These are phyloP conservation scores for Boloria euphrosyne DNA, from an alignment of 2,888 invertebrate species.

Conservation along the genomic window DNA sequence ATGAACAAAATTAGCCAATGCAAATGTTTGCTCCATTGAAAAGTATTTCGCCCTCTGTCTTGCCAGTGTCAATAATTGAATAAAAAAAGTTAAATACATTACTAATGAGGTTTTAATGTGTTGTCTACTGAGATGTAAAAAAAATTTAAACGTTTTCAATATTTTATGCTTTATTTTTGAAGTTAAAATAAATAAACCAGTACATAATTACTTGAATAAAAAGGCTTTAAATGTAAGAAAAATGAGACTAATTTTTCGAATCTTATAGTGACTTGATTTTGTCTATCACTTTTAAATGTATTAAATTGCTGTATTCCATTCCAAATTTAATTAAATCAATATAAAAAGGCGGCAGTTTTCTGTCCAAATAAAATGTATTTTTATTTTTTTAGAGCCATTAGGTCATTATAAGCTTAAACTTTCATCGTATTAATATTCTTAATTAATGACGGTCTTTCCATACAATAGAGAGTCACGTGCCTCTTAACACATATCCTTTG, in stretches of 20 bases:
- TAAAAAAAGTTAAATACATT: slow-evolving; percentile 37
- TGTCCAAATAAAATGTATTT: too few relatives aligned
- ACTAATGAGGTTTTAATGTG: slow-evolving; percentile 47
- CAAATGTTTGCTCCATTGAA: slow-evolving; percentile 31
- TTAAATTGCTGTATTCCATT: too few relatives aligned
- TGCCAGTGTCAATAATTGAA: slow-evolving; percentile 27
- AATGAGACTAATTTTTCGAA: background rate
- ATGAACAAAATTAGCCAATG: slow-evolving; percentile 19
- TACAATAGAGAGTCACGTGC: slow-evolving; percentile 64
- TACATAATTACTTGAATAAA: background rate
- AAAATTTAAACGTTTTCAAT: slow-evolving; percentile 16
- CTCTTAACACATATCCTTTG: slow-evolving; percentile 53
- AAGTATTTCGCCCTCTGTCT: slow-evolving; percentile 28
- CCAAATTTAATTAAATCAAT: too few relatives aligned
- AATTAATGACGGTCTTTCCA: slow-evolving; percentile 58
- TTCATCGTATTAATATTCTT: slow-evolving; percentile 41
- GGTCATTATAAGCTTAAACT: slow-evolving; percentile 8
- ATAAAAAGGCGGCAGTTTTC: too few relatives aligned
- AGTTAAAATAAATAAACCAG: slow-evolving; percentile 13
- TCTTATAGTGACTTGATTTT: too few relatives aligned
- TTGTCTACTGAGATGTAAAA: slow-evolving; percentile 35
- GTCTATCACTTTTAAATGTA: too few relatives aligned
- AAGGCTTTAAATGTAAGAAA: background rate
- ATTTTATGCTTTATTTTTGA: slow-evolving; percentile 2
- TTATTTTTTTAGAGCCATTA: background rate